A percentile compares a stretch with the other conserved stretches of the same genome.
Conservation (phyloP, 2,113 vertebrate species). For the human (Homo sapiens) region DNA sequence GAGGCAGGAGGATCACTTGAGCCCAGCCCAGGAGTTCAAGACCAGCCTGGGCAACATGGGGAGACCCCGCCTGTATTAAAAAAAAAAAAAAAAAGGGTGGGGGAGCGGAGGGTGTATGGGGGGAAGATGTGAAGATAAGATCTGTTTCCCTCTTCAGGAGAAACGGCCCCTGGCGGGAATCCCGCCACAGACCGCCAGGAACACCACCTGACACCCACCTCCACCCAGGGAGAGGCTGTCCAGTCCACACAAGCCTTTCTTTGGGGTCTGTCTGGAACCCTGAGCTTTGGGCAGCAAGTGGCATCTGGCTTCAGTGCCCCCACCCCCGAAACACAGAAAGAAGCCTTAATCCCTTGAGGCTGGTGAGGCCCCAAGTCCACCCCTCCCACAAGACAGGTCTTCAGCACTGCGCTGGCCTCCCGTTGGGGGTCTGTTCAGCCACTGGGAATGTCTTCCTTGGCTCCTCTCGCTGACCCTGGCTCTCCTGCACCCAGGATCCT, state of each 20-base stretch:
- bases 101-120: too few relatives aligned
- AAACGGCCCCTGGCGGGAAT: not conserved
- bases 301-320: not conserved
- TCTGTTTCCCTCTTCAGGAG: not conserved
- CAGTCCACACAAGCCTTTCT: not conserved
- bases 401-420: not conserved
- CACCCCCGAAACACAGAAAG: not conserved
- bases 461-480: not conserved
- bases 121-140: not conserved
- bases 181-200: rapidly evolving
- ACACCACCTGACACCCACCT: not conserved
- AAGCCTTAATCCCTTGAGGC: not conserved
- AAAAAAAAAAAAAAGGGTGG: too few relatives aligned
- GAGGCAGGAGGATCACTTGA: too few relatives aligned
- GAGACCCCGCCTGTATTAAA: too few relatives aligned
- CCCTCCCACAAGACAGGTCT: not conserved
- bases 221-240: not conserved
- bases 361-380: not conserved
- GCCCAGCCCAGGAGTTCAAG: too few relatives aligned
- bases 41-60: not conserved
- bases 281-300: not conserved
- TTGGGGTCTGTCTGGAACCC: not conserved
- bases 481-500: not conserved
- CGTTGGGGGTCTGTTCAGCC: not conserved
- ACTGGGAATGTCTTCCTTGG: not conserved